These are phyloP conservation scores for Amphiprion clarkii DNA, from an alignment of 2,797 vertebrate genomes.

Conservation along the genomic window DNA sequence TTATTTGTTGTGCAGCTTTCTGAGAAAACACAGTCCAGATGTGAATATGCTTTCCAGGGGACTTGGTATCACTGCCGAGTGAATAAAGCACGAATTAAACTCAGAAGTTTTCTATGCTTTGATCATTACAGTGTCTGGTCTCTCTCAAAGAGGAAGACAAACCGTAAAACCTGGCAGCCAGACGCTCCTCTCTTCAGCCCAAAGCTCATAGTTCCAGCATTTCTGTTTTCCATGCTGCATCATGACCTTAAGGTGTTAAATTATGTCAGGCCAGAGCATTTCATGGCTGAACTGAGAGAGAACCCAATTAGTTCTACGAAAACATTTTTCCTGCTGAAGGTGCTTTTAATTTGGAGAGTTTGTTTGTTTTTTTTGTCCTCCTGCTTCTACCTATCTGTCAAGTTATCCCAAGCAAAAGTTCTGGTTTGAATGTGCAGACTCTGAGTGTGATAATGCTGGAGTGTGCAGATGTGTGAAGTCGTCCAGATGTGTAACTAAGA, in stretches of 20 bases:
- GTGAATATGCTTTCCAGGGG: background rate
- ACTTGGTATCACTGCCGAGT: background rate
- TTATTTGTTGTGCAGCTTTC: background rate
- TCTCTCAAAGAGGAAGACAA: slow-evolving; percentile 32
- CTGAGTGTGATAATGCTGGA: background rate
- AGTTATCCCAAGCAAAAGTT: background rate
- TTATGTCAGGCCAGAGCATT: slow-evolving; percentile 27
- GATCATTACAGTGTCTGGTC: slow-evolving; percentile 10
- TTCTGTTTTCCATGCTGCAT: slow-evolving; percentile 30
- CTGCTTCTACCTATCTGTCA: background rate
- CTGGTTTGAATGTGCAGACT: background rate
- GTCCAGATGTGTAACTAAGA: background rate
- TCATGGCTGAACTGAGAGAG: slow-evolving; percentile 54
- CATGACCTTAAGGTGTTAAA: slow-evolving; percentile 60
- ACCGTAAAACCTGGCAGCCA: slow-evolving; percentile 19
- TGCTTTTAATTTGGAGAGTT: background rate
- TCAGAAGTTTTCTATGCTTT: background rate
- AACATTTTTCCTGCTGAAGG: slow-evolving; percentile 1
- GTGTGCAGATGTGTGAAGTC: slow-evolving; percentile 28
- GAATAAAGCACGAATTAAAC: background rate
- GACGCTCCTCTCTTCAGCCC: slow-evolving; percentile 6
- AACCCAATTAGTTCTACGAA: slow-evolving; percentile 32
- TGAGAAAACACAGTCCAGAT: slow-evolving; percentile 1
- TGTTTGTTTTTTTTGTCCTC: slow-evolving; percentile 6
- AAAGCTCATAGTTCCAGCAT: background rate